Conservation (phyloP, 2,797 vertebrate species). For the Mycteria americana region DNA sequence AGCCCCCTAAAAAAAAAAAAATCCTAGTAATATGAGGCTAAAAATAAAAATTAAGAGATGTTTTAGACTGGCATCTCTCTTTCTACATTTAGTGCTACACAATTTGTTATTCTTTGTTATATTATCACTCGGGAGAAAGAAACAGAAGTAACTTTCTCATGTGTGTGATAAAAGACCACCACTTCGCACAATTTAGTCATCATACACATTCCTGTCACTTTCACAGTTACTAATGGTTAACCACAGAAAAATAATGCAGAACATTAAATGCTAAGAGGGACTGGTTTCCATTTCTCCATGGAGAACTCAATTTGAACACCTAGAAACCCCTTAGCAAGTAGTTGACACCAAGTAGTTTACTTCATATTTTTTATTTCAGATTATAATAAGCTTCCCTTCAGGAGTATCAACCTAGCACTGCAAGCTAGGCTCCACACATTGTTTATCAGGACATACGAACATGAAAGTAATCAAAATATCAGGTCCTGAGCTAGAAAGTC, state of each 20-base stretch:
- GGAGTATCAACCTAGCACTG: neutral
- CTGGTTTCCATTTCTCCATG: neutral
- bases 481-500: neutral
- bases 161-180: neutral
- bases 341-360: neutral
- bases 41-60: neutral
- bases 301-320: neutral
- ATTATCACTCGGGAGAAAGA: neutral
- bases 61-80: neutral
- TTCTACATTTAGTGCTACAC: neutral
- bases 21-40: neutral
- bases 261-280: neutral
- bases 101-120: neutral
- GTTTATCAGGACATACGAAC: neutral
- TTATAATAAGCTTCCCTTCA: neutral
- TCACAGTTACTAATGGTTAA: neutral
- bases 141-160: neutral
- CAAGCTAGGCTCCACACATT: neutral
- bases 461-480: neutral
- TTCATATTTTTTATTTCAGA: neutral
- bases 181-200: neutral
- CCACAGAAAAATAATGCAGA: neutral
- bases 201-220: neutral
- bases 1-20: neutral
- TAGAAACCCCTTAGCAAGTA: neutral